Base-by-base conservation (phyloP, 1,140 invertebrate genomes). In the Aphaenogaster floridana region DNA sequence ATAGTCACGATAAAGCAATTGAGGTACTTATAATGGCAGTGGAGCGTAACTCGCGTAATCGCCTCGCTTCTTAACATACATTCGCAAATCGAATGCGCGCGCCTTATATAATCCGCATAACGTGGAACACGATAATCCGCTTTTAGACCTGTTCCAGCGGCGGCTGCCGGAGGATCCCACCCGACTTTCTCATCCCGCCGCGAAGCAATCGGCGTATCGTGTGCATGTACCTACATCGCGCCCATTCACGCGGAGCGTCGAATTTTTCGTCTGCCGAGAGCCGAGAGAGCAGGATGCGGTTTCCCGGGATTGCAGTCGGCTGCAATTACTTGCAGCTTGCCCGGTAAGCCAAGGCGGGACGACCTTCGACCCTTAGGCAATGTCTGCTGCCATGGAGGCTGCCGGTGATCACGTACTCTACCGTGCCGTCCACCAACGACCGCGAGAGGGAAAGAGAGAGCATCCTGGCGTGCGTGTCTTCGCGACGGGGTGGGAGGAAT, bases 321-420 rank as follows among this genome's bases (percentile, higher is more conserved):
- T 92, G 93, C 93, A 94, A 94, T 94, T 94, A 94, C 92, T 91
- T 76, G 92, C 88, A 90, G 90, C 89, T 90, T 93, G 90, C 88
- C 88, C 91, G 91, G 92, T 93, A 94, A 93, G 91, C 92, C 90
- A 87, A 93, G 92, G 93, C 93, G 93, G 93, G 89, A 90, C 93
- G 93, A 94, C 93, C 93, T 90, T 66, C 92, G 93, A 94, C 94
- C 94, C 86, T 69, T 83, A 83, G 54, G 86, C 89, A 81, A 89
- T 90, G 90, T 91, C 91, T 91, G 91, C 93, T 91, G 92, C 92
- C 84, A 90, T 90, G 86, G 93, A 92, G 91, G 93, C 93, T 93
- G 93, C 89, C 88, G 91, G 93, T 94, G 94, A 94, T 94, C 94
- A 93, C 91, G 93, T 93, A 93, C 88, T 92, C 89, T 93, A 93